Evolutionary conservation across 2,113 vertebrate species (phyloP).

Genomic region (Rutilus rutilus): DNA sequence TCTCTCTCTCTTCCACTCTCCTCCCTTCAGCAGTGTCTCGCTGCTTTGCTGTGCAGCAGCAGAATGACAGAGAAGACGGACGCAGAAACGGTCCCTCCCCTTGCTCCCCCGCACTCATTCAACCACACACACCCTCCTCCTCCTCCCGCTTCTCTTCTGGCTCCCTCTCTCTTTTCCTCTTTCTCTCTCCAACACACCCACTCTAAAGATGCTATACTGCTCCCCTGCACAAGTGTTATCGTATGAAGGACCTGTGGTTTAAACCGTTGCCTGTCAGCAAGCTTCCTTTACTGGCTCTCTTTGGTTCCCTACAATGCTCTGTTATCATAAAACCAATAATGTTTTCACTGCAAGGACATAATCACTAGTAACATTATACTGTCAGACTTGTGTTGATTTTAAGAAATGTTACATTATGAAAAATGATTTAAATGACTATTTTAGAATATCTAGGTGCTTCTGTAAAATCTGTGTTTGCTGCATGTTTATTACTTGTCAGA

Average conservation of each 20-base stretch:
- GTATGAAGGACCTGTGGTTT: slow-evolving; percentile 47
- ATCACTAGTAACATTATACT: background rate
- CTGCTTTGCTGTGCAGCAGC: slow-evolving; percentile 68
- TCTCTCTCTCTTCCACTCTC: background rate
- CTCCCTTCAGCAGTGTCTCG: slow-evolving; percentile 65
- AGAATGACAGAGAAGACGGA: slow-evolving; percentile 76
- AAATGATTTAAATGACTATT: background rate
- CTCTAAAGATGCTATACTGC: slow-evolving; percentile 52
- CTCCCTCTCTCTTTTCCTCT: slow-evolving; percentile 39
- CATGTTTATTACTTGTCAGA: background rate
- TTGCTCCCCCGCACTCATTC: slow-evolving; percentile 67
- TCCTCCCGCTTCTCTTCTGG: slow-evolving; percentile 47
- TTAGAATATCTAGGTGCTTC: background rate
- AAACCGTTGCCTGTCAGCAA: slow-evolving; percentile 15
- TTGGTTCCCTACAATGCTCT: background rate
- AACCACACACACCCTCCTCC: slow-evolving; percentile 61
- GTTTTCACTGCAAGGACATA: slow-evolving; percentile 11
- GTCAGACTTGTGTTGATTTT: background rate
- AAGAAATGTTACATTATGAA: background rate
- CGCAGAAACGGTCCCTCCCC: slow-evolving; percentile 61
- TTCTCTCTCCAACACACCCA: slow-evolving; percentile 19
- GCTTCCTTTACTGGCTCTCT: background rate
- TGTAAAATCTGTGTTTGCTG: background rate
- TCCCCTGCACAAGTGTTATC: slow-evolving; percentile 47
- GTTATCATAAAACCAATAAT: background rate